Percentiles rank a stretch among this genome's conserved stretches.
These are phyloP conservation scores for Eubasilissa regina DNA, from an alignment of 1,140 invertebrate genomes.

Conservation along the genomic window DNA sequence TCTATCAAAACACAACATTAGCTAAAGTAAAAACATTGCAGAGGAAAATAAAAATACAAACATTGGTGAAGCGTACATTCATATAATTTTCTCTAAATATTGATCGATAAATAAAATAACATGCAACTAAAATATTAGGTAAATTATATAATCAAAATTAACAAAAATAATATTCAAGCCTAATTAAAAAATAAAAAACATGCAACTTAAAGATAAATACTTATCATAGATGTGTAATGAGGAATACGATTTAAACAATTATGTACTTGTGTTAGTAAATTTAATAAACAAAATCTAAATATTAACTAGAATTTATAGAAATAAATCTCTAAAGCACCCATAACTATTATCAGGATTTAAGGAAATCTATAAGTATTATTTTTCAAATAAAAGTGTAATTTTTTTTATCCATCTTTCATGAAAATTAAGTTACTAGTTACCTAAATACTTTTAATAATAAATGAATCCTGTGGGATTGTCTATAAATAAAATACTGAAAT, in stretches of 20 bases:
- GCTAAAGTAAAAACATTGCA: background rate
- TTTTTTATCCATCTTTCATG: too few species aligned
- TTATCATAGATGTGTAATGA: background rate
- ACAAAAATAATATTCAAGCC: background rate
- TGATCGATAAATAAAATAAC: background rate
- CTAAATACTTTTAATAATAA: too few species aligned
- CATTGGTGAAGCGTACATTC: too few species aligned
- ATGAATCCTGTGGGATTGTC: too few species aligned
- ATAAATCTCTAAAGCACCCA: too few species aligned
- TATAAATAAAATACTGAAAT: too few species aligned
- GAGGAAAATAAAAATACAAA: background rate
- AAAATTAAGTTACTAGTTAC: too few species aligned
- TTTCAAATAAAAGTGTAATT: too few species aligned
- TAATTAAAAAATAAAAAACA: background rate
- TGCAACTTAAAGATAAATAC: conserved; percentile 17
- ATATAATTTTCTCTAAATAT: background rate
- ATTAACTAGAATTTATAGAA: too few species aligned
- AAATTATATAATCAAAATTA: background rate
- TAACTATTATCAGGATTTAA: too few species aligned
- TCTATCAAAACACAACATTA: conserved; percentile 28
- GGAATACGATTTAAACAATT: background rate
- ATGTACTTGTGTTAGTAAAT: conserved; percentile 4
- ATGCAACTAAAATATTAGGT: conserved; percentile 22
- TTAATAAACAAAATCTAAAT: background rate
- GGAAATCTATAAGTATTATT: too few species aligned